Evolutionary conservation across 2,797 vertebrate genomes (phyloP).

Genomic region (Masticophis lateralis): DNA sequence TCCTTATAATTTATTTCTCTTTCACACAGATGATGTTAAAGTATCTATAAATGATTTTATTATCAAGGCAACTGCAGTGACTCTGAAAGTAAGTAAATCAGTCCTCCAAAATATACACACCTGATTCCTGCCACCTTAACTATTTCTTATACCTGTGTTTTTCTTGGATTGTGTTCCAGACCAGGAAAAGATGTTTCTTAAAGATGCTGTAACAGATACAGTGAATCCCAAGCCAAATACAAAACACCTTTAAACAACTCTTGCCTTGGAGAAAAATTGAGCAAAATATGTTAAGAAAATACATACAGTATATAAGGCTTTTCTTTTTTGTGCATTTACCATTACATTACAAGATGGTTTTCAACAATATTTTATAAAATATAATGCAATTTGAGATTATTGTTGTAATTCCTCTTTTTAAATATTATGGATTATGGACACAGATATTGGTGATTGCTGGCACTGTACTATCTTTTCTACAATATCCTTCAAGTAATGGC

Average conservation of each 20-base stretch:
- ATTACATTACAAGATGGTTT: background rate
- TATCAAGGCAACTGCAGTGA: slow-evolving; percentile 91
- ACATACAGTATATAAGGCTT: background rate
- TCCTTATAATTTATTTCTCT: slow-evolving; percentile 31
- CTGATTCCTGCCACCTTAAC: background rate
- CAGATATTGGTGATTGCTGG: background rate
- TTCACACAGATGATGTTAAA: slow-evolving; percentile 86
- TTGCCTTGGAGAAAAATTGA: background rate
- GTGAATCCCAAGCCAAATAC: background rate
- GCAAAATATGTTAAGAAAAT: background rate
- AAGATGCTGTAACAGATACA: background rate
- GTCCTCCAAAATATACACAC: background rate
- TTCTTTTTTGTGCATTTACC: background rate
- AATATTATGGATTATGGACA: background rate
- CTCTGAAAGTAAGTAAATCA: slow-evolving; percentile 87
- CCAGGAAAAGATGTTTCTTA: background rate
- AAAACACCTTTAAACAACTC: background rate
- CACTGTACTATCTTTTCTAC: background rate
- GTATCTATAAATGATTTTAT: slow-evolving; percentile 97
- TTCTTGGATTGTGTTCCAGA: background rate
- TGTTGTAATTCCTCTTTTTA: background rate
- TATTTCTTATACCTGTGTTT: background rate
- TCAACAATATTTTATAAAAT: background rate
- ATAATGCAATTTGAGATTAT: background rate
- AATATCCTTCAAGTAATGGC: background rate